phyloP scores from a whole-genome alignment of 2,797 vertebrate genomes.

The Sebastiscus tertius region DNA sequence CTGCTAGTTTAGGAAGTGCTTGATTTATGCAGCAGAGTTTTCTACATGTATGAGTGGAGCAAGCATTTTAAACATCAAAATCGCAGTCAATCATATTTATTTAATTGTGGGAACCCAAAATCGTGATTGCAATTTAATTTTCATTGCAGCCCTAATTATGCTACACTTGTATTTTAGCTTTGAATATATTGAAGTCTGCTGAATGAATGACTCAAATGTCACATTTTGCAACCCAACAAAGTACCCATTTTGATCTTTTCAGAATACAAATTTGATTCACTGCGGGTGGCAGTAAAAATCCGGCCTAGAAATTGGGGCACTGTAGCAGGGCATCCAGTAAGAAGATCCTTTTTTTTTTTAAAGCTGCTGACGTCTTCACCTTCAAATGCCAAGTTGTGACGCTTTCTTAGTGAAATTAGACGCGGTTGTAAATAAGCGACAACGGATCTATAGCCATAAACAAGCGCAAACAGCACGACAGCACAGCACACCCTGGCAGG shows the following conservation, averaged over 20 bases:
- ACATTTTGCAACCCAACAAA: too few species aligned
- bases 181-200: neutral
- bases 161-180: neutral
- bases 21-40: too few species aligned
- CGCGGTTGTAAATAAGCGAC: slow-evolving; percentile 42
- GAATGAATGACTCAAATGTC: neutral
- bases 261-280: slow-evolving; percentile 4
- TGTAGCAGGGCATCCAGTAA: slow-evolving; percentile 5
- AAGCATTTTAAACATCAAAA: too few species aligned
- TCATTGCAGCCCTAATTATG: too few species aligned
- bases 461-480: slow-evolving; percentile 19
- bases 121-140: too few species aligned
- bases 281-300: slow-evolving; percentile 16
- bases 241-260: neutral
- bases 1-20: too few species aligned
- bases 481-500: slow-evolving; percentile 24
- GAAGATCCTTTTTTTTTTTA: slow-evolving; percentile 25
- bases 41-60: too few species aligned
- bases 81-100: too few species aligned
- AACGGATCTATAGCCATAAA: slow-evolving; percentile 17
- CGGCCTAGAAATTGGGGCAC: neutral
- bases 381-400: slow-evolving; percentile 36
- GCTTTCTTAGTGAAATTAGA: slow-evolving; percentile 55
- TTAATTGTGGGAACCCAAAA: too few species aligned
- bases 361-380: slow-evolving; percentile 38